These are phyloP conservation scores for Notamacropus eugenii DNA, from an alignment of 2,797 vertebrate species.

Conservation along the genomic window DNA sequence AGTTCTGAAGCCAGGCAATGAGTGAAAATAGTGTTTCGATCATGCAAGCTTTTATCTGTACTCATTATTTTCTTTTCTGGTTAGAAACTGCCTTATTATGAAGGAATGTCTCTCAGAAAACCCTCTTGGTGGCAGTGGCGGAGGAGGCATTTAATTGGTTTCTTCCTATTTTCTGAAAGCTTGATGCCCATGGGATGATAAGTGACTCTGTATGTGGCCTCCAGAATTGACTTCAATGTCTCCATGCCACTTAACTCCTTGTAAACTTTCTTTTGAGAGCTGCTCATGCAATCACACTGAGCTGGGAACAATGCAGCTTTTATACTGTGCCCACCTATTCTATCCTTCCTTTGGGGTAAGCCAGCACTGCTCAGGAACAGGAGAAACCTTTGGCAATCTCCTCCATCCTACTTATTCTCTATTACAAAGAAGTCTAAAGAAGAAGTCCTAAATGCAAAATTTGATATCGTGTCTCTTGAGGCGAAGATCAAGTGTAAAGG, in stretches of 20 bases:
- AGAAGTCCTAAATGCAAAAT: neutral
- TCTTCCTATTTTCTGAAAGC: neutral
- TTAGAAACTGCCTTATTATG: conserved; percentile 37
- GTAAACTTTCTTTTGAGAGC: neutral
- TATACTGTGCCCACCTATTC: conserved; percentile 1
- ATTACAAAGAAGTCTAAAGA: neutral
- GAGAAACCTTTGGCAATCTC: neutral
- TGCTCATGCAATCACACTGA: neutral
- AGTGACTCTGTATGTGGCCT: neutral
- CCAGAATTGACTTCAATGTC: neutral
- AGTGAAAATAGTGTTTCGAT: neutral
- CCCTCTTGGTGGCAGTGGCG: neutral
- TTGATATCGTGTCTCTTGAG: neutral
- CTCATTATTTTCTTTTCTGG: neutral
- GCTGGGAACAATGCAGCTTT: neutral
- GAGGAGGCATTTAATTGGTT: neutral
- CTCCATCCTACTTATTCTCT: neutral
- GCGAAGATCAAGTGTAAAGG: neutral
- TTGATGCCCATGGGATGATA: no score
- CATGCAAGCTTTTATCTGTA: neutral
- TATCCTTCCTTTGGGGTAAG: neutral
- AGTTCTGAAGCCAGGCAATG: neutral
- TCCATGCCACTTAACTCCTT: neutral
- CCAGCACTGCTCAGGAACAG: neutral
- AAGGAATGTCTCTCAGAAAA: conserved; percentile 26